Conservation (phyloP, 92 coral and sea anemone species). For the Paragorgia papillata region DNA sequence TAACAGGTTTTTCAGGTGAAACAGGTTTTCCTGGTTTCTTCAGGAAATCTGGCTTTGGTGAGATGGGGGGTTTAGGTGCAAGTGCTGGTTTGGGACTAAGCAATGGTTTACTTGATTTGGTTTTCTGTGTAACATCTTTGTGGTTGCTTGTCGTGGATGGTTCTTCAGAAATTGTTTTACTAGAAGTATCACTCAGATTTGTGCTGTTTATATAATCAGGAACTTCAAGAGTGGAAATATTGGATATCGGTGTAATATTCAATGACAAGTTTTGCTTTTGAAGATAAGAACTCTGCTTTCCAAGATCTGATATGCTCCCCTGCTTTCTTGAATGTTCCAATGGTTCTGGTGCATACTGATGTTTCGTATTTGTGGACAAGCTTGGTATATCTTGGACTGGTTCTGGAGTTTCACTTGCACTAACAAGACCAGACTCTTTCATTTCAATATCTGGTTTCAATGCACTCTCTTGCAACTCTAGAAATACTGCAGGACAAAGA, state of each 20-base stretch:
- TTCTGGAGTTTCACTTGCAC: neutral
- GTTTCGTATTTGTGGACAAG: neutral
- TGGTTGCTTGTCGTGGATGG: neutral
- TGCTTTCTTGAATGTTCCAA: neutral
- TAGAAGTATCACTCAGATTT: neutral
- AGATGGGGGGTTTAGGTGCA: slow-evolving; percentile 41
- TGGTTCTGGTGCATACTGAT: neutral
- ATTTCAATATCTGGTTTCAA: neutral
- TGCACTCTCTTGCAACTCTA: slow-evolving; percentile 55
- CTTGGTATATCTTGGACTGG: neutral
- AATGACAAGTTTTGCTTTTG: neutral
- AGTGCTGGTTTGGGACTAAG: slow-evolving; percentile 54
- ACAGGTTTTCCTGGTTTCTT: slow-evolving; percentile 23
- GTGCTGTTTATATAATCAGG: neutral
- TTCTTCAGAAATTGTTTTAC: neutral
- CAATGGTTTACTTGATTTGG: slow-evolving; percentile 22
- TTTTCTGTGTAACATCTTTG: neutral
- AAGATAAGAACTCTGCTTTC: neutral
- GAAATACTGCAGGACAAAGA: slow-evolving; percentile 88
- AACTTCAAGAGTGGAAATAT: neutral
- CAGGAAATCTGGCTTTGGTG: slow-evolving; percentile 37
- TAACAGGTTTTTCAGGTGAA: neutral
- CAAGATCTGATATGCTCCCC: neutral
- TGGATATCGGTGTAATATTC: neutral
- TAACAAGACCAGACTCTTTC: neutral